phyloP scores from a whole-genome alignment of 1,140 invertebrate species.

The Stegodyphus dumicola region DNA sequence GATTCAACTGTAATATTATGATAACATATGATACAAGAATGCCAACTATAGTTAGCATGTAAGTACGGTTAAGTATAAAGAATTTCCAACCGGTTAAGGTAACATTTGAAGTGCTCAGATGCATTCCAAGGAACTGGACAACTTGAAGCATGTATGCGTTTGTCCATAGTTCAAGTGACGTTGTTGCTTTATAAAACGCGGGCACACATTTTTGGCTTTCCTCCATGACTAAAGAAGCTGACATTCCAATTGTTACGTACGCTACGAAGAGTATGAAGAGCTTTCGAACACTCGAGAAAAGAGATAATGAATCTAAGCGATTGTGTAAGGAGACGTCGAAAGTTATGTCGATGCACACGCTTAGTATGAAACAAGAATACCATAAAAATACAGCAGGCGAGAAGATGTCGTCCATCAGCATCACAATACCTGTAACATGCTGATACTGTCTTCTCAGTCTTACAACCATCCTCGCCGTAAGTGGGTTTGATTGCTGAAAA shows the following conservation, averaged over 20 bases:
- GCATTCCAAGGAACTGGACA: slow-evolving; percentile 5
- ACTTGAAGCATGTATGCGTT: neutral
- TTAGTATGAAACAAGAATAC: slow-evolving; percentile 14
- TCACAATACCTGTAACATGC: slow-evolving; percentile 4
- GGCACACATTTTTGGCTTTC: slow-evolving; percentile 5
- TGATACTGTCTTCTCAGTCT: neutral
- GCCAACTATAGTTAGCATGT: slow-evolving; percentile 33
- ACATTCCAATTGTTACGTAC: neutral
- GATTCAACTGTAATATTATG: slow-evolving; percentile 39
- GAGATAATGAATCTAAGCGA: neutral
- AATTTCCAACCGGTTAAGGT: slow-evolving; percentile 41
- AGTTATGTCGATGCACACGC: slow-evolving; percentile 39
- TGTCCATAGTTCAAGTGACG: neutral
- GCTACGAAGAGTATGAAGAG: slow-evolving; percentile 1
- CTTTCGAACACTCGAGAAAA: neutral
- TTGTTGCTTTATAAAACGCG: slow-evolving; percentile 5
- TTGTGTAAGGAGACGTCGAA: slow-evolving; percentile 21
- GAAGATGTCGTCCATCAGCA: slow-evolving; percentile 22
- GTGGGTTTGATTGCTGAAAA: neutral
- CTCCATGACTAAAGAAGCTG: slow-evolving; percentile 18
- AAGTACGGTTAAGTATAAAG: slow-evolving; percentile 18
- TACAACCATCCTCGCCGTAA: neutral
- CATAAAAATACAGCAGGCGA: slow-evolving; percentile 36
- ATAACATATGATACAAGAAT: slow-evolving; percentile 37
- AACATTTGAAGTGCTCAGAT: neutral